Base-by-base conservation (phyloP, 1,140 invertebrate species). In the Cherax destructor region DNA sequence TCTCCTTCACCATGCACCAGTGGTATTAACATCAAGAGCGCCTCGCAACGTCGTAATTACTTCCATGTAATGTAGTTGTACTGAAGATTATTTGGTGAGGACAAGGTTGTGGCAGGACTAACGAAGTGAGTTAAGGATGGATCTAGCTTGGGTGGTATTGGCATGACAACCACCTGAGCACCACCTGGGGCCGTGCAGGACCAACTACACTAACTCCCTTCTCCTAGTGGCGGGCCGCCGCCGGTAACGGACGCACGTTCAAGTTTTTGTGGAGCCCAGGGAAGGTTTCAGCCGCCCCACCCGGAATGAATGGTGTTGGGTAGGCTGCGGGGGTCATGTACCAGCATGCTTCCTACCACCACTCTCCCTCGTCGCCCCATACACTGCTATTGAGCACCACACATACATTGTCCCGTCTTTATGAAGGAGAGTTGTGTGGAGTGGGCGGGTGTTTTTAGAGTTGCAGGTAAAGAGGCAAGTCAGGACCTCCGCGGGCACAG, bases 181-280 rank as follows among this genome's bases (percentile, higher is more conserved):
- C 52, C 30, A 4, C 52, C 52, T 56, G 52, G 52, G 30, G 30
- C 30, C 30, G 30, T 41, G 30, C 30, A 41, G 30, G 30, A 41
- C 30, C 30, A 41, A 41, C 2, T 41, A 41, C 30, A 41, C 11
- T 18, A 18, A 0, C 65, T n/a, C 21, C 61, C 69, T 56, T 21
- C 61, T 50, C 83, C 16, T n/a, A 21, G 50, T 74, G 47, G 9
- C 56, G 16, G 16, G 41, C 76, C 59, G 83, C 83, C 83, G 65
- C 47, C 47, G 84, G 84, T 86, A 86, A 86, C 84, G 84, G 84
- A 86, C 84, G 74, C 84, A 86, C 84, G 84, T 56, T 21, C 84
- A 72, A 77, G 84, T 86, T 86, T 86, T 86, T 86, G 74, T 76
- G 49, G 80, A 16, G 18, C 6, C 13, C 24, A 30, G n/a, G 69